Evolutionary conservation across 2,888 invertebrate species (phyloP).

Genomic region (Cheilosia pagana): DNA sequence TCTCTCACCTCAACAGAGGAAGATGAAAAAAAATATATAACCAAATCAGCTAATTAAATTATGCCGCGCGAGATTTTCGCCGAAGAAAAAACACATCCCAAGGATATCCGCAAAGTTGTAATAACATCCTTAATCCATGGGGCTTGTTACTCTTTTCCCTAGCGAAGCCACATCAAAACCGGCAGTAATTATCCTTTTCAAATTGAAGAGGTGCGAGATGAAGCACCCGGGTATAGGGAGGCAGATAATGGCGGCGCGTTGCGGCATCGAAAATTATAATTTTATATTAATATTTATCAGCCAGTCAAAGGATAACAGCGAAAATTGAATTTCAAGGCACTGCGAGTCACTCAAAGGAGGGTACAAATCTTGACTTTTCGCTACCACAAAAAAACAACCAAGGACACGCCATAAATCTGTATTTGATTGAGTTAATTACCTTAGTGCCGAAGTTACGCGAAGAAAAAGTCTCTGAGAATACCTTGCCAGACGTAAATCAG

Average conservation of each 20-base stretch:
- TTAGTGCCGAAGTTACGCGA: constrained; percentile 32
- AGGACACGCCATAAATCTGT: constrained; percentile 26
- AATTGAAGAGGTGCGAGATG: constrained; percentile 45
- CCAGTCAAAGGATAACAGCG: constrained; percentile 60
- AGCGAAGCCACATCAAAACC: constrained; percentile 51
- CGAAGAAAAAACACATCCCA: constrained; percentile 10
- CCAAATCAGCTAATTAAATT: constrained; percentile 66
- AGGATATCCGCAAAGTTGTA: constrained; percentile 52
- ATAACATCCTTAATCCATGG: constrained; percentile 66
- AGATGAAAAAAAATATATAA: not conserved
- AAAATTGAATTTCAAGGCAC: constrained; percentile 62
- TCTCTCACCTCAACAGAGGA: constrained; percentile 19
- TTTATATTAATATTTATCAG: constrained; percentile 67
- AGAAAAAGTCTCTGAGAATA: not conserved
- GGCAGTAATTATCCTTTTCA: constrained; percentile 62
- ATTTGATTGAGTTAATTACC: constrained; percentile 68
- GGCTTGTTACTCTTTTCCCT: constrained; percentile 23
- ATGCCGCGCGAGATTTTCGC: constrained; percentile 42
- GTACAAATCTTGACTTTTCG: constrained; percentile 13
- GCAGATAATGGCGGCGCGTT: constrained; percentile 1
- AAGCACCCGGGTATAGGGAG: not conserved
- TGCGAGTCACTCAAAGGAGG: constrained; percentile 6
- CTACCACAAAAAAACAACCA: constrained; percentile 5
- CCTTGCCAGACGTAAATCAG: constrained; percentile 41
- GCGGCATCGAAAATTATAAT: constrained; percentile 61